A percentile compares a stretch with the other conserved stretches of the same genome.
These are phyloP conservation scores for Didymodactylos carnosus DNA, from an alignment of 2,888 invertebrate genomes.

Conservation along the genomic window DNA sequence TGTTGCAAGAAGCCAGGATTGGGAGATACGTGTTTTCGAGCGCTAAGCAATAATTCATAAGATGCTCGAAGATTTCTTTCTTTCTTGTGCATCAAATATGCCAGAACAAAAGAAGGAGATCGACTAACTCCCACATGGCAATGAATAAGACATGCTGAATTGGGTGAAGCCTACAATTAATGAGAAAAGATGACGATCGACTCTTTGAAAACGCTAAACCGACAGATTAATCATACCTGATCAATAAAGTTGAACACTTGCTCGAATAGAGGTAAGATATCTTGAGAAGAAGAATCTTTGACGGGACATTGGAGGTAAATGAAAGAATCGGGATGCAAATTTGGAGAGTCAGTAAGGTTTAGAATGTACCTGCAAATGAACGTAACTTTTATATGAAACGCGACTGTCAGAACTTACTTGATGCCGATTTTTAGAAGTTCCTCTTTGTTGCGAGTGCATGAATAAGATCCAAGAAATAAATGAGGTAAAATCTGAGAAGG, in stretches of 20 bases:
- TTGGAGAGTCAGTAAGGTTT: neutral
- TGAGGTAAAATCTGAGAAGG: neutral
- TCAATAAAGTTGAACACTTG: neutral
- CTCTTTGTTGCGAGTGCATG: neutral
- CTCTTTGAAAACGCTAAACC: neutral
- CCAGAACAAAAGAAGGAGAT: neutral
- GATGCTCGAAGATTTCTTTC: neutral
- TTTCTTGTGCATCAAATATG: neutral
- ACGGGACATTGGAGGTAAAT: neutral
- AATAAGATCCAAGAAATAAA: neutral
- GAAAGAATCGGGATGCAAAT: neutral
- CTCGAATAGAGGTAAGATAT: neutral
- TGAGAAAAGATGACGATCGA: neutral
- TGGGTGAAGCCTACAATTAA: neutral
- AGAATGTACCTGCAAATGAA: neutral
- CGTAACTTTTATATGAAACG: neutral
- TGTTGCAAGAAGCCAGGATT: neutral
- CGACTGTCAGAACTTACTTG: neutral
- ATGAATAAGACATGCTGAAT: neutral
- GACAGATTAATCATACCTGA: neutral
- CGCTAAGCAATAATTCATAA: neutral
- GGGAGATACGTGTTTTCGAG: neutral
- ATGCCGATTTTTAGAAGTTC: neutral
- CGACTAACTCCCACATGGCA: neutral
- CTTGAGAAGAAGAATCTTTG: neutral